phyloP scores from a whole-genome alignment of 2,113 vertebrate species.

The Plectropomus leopardus region DNA sequence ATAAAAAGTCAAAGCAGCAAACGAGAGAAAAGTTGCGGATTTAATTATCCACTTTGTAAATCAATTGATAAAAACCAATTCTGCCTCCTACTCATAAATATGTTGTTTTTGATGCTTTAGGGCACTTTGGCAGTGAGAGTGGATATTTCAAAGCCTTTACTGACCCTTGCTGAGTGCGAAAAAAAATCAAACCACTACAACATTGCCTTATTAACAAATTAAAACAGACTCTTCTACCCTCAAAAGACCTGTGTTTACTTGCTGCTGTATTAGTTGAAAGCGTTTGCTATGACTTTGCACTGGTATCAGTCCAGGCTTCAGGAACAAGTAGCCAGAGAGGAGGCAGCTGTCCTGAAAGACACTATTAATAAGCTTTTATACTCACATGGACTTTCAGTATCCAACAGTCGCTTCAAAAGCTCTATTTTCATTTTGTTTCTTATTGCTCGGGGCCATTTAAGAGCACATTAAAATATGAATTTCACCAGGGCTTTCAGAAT shows the following conservation, averaged over 20 bases:
- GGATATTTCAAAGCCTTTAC: constrained; percentile 15
- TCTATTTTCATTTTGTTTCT: constrained; percentile 32
- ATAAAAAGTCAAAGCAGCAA: neutral
- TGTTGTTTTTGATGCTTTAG: constrained; percentile 3
- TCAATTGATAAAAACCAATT: neutral
- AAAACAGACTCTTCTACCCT: constrained; percentile 1
- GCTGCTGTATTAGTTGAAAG: neutral
- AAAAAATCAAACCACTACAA: neutral
- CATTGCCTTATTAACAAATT: constrained; percentile 28
- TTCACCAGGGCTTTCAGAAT: constrained; percentile 23
- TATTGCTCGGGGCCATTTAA: constrained; percentile 37
- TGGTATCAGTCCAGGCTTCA: constrained; percentile 27
- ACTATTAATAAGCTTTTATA: constrained; percentile 13
- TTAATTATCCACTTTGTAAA: neutral
- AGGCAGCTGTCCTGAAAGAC: neutral
- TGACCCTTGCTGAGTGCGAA: constrained; percentile 2
- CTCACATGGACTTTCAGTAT: neutral
- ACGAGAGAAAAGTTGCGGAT: neutral
- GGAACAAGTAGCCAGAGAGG: neutral
- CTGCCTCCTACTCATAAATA: neutral
- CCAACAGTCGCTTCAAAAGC: constrained; percentile 27
- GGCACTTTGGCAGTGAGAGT: neutral
- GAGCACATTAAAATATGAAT: constrained; percentile 33
- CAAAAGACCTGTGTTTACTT: neutral
- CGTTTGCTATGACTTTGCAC: constrained; percentile 17